Conservation (phyloP, 2,113 vertebrate species). For the Mormyrus lacerda region DNA sequence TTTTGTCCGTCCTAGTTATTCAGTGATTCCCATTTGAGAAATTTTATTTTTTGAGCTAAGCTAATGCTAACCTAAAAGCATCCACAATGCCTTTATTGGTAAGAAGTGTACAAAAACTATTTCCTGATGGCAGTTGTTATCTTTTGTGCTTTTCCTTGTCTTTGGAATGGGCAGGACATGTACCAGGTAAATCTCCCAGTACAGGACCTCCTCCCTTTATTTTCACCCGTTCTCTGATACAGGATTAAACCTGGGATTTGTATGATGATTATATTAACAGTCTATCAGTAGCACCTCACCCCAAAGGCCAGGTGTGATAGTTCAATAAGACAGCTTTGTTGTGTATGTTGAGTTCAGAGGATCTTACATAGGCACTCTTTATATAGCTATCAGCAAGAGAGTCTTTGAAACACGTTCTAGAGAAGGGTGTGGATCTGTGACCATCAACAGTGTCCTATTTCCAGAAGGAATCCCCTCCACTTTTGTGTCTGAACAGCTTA, state of each 20-base stretch:
- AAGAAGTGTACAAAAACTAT: conserved; percentile 52
- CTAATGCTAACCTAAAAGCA: not conserved
- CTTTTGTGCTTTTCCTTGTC: conserved; percentile 82
- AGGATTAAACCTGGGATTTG: conserved; percentile 73
- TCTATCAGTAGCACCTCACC: not conserved
- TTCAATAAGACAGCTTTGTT: not conserved
- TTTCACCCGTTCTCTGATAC: conserved; percentile 50
- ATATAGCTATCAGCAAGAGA: not conserved
- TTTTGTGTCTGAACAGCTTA: not conserved
- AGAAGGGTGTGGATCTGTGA: not conserved
- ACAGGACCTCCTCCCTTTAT: conserved; percentile 50
- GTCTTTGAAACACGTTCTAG: not conserved
- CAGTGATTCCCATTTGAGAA: not conserved
- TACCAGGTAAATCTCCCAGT: conserved; percentile 83
- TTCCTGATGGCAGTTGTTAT: conserved; percentile 76
- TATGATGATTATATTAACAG: conserved; percentile 41
- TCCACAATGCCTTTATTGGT: conserved; percentile 22
- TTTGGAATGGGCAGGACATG: conserved; percentile 90
- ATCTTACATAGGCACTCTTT: not conserved
- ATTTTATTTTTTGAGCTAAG: not conserved
- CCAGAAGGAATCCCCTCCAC: not conserved
- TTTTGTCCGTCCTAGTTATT: not conserved
- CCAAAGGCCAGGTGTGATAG: not conserved
- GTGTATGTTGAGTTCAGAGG: not conserved
- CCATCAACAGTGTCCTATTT: not conserved